phyloP scores from a whole-genome alignment of 2,797 vertebrate species.

The Melanotaenia pygmaea region DNA sequence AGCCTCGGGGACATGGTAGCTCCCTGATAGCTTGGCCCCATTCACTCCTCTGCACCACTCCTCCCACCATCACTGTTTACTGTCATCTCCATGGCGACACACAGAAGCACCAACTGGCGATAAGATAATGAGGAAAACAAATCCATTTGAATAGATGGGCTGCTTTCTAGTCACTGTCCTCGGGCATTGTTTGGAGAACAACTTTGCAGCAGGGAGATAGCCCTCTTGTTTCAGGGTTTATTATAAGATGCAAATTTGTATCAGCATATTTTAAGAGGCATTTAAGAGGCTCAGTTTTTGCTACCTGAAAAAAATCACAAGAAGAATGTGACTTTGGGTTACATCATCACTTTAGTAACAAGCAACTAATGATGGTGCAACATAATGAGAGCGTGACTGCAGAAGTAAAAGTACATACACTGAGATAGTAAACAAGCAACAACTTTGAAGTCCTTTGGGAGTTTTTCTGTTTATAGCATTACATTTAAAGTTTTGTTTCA shows the following conservation, averaged over 20 bases:
- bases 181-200: conserved; percentile 54
- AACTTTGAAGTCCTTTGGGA: neutral
- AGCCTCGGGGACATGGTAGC: conserved; percentile 74
- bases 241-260: conserved; percentile 46
- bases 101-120: conserved; percentile 64
- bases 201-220: conserved; percentile 74
- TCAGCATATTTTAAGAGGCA: conserved; percentile 40
- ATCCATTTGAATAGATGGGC: conserved; percentile 69
- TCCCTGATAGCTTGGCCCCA: conserved; percentile 75
- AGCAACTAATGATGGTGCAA: conserved; percentile 17
- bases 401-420: conserved; percentile 13
- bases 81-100: conserved; percentile 72
- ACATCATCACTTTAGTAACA: conserved; percentile 50
- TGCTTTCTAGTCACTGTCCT: conserved; percentile 54
- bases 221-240: conserved; percentile 58
- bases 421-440: conserved; percentile 10
- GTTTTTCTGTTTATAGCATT: conserved; percentile 3
- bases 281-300: conserved; percentile 37
- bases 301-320: conserved; percentile 27
- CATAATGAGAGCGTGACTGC: conserved; percentile 20
- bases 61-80: conserved; percentile 73
- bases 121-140: conserved; percentile 84
- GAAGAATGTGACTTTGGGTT: conserved; percentile 40
- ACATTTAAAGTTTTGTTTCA: conserved; percentile 7
- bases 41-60: conserved; percentile 68